Conservation (phyloP, 2,113 vertebrate species). For the Tapirus terrestris region DNA sequence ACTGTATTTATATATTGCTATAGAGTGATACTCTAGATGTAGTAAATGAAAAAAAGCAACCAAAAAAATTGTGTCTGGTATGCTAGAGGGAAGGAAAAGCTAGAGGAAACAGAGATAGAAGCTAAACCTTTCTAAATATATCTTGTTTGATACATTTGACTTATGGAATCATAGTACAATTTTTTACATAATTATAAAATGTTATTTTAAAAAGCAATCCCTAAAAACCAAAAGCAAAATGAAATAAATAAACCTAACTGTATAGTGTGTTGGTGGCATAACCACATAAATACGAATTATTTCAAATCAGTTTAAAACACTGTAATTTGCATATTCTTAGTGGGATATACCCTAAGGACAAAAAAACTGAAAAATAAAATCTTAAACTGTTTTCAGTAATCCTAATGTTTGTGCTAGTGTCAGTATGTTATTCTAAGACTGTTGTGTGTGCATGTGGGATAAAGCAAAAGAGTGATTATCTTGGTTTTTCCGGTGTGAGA, state of each 20-base stretch:
- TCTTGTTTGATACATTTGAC: constrained; percentile 9
- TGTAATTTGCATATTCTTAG: constrained; percentile 6
- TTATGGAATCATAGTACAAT: neutral
- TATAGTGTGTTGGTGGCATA: neutral
- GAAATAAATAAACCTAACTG: constrained; percentile 27
- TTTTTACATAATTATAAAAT: neutral
- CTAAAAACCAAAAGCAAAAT: constrained; percentile 49
- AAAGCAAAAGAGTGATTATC: neutral
- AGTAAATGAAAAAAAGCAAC: neutral
- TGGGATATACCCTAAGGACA: neutral
- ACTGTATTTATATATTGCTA: neutral
- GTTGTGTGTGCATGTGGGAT: neutral
- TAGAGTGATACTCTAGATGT: neutral
- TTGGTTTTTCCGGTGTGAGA: neutral
- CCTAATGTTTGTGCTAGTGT: neutral
- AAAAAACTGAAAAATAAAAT: neutral
- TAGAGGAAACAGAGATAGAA: neutral
- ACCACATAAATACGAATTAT: constrained; percentile 17
- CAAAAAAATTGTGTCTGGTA: neutral
- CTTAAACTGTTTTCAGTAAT: neutral
- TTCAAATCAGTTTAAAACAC: constrained; percentile 19
- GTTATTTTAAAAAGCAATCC: neutral
- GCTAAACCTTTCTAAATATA: neutral
- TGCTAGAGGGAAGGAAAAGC: neutral
- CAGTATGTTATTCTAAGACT: neutral